Evolutionary conservation across 1,140 invertebrate genomes (phyloP).

Genomic region (Gonioctena quinquepunctata): DNA sequence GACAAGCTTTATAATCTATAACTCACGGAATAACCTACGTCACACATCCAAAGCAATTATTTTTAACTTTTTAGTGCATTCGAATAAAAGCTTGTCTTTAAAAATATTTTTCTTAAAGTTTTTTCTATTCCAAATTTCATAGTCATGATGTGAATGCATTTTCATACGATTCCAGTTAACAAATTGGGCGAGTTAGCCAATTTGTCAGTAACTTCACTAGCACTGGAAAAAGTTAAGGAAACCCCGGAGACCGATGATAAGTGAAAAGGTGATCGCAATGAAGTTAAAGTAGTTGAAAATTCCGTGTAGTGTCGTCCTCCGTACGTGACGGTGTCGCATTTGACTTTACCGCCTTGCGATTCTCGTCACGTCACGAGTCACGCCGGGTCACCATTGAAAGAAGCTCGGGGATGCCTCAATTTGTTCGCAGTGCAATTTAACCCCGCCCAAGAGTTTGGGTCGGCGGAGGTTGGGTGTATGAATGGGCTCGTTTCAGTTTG

Average conservation of each 20-base stretch:
- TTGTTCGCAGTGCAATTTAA: constrained; percentile 32
- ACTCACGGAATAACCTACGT: no score
- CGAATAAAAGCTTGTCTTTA: no score
- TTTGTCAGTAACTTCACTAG: background rate
- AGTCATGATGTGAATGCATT: no score
- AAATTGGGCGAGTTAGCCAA: background rate
- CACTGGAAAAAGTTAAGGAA: constrained; percentile 14
- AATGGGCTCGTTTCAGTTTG: no score
- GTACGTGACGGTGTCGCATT: constrained; percentile 28
- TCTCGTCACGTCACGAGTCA: constrained; percentile 35
- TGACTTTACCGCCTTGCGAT: constrained; percentile 20
- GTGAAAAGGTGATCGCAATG: constrained; percentile 30
- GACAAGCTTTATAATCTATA: no score
- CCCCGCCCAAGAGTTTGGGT: background rate
- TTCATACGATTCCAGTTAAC: no score
- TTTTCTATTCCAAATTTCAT: no score
- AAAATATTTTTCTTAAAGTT: no score
- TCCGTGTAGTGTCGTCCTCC: constrained; percentile 25
- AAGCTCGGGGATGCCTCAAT: constrained; percentile 39
- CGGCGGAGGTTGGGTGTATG: no score
- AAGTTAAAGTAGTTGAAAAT: constrained; percentile 31
- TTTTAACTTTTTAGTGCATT: no score
- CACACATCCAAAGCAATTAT: no score
- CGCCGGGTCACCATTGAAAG: constrained; percentile 37
- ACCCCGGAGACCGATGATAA: constrained; percentile 25